Percentiles rank a stretch among this genome's conserved stretches.
These are phyloP conservation scores for Eledona agricola DNA, from an alignment of 2,888 invertebrate species.

Conservation along the genomic window DNA sequence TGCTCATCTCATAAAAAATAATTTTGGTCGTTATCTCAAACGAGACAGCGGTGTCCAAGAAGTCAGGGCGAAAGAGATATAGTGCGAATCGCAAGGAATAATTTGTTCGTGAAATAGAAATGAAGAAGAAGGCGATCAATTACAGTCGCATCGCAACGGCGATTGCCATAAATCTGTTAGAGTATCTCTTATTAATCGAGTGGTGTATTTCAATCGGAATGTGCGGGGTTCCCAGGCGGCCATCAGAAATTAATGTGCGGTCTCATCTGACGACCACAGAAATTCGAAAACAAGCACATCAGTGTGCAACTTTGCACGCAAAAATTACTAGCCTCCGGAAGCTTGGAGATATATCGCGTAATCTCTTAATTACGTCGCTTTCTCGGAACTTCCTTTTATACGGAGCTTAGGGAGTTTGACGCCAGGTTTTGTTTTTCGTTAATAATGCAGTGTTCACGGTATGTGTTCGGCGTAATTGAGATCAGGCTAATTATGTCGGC, in stretches of 20 bases:
- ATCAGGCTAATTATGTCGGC: constrained; percentile 1
- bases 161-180: constrained; percentile 50
- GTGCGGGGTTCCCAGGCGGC: constrained; percentile 44
- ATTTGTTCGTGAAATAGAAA: constrained; percentile 39
- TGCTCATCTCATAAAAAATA: too few relatives aligned
- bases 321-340: not conserved
- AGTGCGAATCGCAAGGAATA: too few relatives aligned
- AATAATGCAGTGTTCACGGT: constrained; percentile 1
- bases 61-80: too few relatives aligned
- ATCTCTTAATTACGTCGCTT: constrained; percentile 3
- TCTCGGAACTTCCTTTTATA: not conserved
- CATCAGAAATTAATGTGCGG: constrained; percentile 53
- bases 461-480: not conserved
- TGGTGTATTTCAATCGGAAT: constrained; percentile 52
- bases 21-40: too few relatives aligned
- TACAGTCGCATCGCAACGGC: constrained; percentile 45
- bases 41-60: too few relatives aligned
- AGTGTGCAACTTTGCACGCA: not conserved
- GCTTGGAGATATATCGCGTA: constrained; percentile 1
- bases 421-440: not conserved
- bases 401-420: not conserved
- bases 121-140: constrained; percentile 47
- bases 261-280: constrained; percentile 1
- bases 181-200: constrained; percentile 54
- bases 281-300: constrained; percentile 4